These are phyloP conservation scores for Drosophila bipectinata DNA, from an alignment of 1,140 invertebrate species.

Conservation along the genomic window DNA sequence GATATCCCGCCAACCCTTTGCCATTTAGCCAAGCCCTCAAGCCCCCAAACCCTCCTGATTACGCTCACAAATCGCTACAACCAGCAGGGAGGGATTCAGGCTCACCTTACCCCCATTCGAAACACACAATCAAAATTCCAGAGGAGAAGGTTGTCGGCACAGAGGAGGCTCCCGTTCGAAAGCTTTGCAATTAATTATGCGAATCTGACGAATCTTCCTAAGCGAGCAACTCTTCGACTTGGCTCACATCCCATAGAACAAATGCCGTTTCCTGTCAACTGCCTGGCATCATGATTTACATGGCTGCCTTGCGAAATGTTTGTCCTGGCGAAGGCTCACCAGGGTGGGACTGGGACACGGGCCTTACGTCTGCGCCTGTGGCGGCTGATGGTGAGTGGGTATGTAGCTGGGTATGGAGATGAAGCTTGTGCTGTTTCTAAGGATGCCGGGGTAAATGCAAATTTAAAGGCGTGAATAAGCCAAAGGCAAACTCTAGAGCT, in stretches of 20 bases:
- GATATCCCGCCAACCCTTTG: not conserved
- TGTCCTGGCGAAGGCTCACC: conserved; percentile 5
- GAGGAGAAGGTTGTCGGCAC: conserved; percentile 66
- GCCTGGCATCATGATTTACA: conserved; percentile 77
- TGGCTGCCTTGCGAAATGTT: conserved; percentile 56
- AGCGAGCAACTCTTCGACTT: conserved; percentile 76
- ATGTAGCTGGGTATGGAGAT: not conserved
- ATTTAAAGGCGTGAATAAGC: conserved; percentile 82
- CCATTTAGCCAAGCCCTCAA: not conserved
- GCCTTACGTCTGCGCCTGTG: conserved; percentile 34
- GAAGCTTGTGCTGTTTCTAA: not conserved
- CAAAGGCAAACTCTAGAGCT: conserved; percentile 62
- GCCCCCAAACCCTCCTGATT: conserved; percentile 48
- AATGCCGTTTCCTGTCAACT: conserved; percentile 73
- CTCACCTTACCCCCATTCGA: conserved; percentile 15
- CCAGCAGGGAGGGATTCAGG: not conserved
- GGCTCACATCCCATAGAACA: conserved; percentile 33
- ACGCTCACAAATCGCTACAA: conserved; percentile 81
- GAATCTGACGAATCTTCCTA: conserved; percentile 81
- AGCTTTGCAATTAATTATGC: conserved; percentile 83
- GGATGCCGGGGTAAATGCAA: conserved; percentile 63
- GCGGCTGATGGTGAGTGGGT: conserved; percentile 7
- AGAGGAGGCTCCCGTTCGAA: conserved; percentile 42
- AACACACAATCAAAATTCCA: conserved; percentile 80
- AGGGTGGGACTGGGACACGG: conserved; percentile 16